Evolutionary conservation across 2,113 vertebrate species (phyloP), one percentile per base, ranked within the genome.

Genomic region (Psammodynastes pulverulentus): DNA sequence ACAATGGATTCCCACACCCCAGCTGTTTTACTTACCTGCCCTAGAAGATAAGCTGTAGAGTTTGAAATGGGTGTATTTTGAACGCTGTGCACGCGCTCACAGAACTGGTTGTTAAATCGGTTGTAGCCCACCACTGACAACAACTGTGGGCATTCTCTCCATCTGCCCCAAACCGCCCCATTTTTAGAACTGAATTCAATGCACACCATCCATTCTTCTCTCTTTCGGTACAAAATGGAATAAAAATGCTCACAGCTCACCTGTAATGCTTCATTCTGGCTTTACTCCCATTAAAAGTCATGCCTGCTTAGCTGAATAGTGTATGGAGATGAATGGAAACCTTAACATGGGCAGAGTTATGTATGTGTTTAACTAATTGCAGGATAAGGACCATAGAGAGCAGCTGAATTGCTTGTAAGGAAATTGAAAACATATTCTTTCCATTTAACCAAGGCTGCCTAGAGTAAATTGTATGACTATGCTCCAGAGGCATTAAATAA

Each of bases 301-400:
- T 92, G 91, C 91, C n/a, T n/a, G 89, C 88, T 95, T 91, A 90
- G 85, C 92, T 91, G 89, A 93, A 88, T 91, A 89, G 39, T 89
- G 54, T 89, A 87, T 94, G 94, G 92, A 94, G 94, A 58, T 9
- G 26, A 58, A 91, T 84, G 43, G 91, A 86, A 92, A 93, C 94
- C 17, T 39, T 92, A 88, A 94, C 84, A 89, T 21, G 49, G 94
- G 23, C 67, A 90, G 95, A 95, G 89, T 91, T 58, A 53, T 39
- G 2, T 34, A 95, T 92, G 67, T 93, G 89, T 92, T 93, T 53
- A 58, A 79, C 87, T 91, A 86, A 89, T 91, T 39, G 43, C 87
- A 54, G 84, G 88, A 91, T n/a, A 54, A 2, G 0, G 95, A 88
- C 67, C 19, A 23, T 0, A 88, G 92, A 89, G 92, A 88, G 15